Base-by-base conservation (phyloP, 1,140 invertebrate species). In the Octopus bimaculoides region DNA sequence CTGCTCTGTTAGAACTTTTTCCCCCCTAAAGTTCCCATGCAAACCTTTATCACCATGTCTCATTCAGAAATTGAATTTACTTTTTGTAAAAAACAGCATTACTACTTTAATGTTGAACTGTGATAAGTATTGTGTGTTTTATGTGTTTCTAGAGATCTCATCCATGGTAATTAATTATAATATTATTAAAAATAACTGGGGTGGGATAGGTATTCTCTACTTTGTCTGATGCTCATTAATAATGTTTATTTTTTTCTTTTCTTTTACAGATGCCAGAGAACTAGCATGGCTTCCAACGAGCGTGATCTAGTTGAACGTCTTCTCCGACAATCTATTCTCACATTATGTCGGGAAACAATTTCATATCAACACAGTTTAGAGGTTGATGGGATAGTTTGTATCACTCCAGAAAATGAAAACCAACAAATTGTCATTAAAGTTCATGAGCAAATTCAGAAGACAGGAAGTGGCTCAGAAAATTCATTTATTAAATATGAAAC, bases 351-450 rank as follows among this genome's bases (percentile, higher is more conserved):
- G 54, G 84, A 86, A 74, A 82, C 85, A 4, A 82, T 87, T 66
- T 79, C 80, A 4, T 86, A 79, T 54, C 76, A 80, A n/a, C 71
- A 80, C 26, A 78, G 79, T 12, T 80, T 87, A 9, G 84, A 85
- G 77, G 80, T 88, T 7, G 87, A 88, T 56, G 87, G 87, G 6
- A 86, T 88, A n/a, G 79, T 88, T 52, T 86, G 86, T 73, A 81
- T 88, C 56, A 83, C 83, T 4, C 52, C 66, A 14, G 85, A 85
- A 53, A 82, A 84, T 71, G 80, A 81, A n/a, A 73, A 80, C 7
- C 79, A 85, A n/a, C 85, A 86, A 61, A 86, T 88, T 75, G 84
- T 88, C 0, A 82, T 86, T 61, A 86, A 85, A 77, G 83, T 88
- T 12, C 86, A 87, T 69, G 84, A 88, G 76, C 76, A 84, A 54